These are phyloP conservation scores for Dipodomys spectabilis DNA, from an alignment of 2,113 vertebrate species.

Conservation along the genomic window DNA sequence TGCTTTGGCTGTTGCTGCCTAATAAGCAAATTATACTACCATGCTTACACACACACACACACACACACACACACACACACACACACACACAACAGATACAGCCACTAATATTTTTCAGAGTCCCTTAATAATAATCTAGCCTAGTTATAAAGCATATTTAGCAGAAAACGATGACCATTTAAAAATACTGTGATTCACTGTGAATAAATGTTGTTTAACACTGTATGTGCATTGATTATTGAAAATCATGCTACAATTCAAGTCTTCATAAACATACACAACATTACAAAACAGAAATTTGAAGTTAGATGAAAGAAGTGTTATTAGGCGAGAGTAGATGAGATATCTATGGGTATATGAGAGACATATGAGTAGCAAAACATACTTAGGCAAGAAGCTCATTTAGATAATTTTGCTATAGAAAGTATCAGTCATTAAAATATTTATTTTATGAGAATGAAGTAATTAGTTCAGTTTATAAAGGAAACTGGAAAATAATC, in stretches of 20 bases:
- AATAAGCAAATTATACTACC: not conserved
- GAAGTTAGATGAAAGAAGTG: not conserved
- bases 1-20: not conserved
- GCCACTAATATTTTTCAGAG: conserved; percentile 25
- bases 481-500: not conserved
- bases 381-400: not conserved
- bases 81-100: not conserved
- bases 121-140: not conserved
- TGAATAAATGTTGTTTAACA: not conserved
- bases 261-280: not conserved
- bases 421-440: not conserved
- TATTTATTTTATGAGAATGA: not conserved
- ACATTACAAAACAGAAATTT: not conserved
- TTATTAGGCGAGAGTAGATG: not conserved
- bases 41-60: not conserved
- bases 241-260: not conserved
- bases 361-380: not conserved
- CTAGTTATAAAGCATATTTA: not conserved
- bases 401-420: not conserved
- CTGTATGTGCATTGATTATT: not conserved
- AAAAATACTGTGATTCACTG: not conserved
- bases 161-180: not conserved
- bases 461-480: not conserved
- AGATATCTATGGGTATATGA: not conserved
- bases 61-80: not conserved